phyloP scores from a whole-genome alignment of 2,113 vertebrate species.

The Corvus hawaiiensis region DNA sequence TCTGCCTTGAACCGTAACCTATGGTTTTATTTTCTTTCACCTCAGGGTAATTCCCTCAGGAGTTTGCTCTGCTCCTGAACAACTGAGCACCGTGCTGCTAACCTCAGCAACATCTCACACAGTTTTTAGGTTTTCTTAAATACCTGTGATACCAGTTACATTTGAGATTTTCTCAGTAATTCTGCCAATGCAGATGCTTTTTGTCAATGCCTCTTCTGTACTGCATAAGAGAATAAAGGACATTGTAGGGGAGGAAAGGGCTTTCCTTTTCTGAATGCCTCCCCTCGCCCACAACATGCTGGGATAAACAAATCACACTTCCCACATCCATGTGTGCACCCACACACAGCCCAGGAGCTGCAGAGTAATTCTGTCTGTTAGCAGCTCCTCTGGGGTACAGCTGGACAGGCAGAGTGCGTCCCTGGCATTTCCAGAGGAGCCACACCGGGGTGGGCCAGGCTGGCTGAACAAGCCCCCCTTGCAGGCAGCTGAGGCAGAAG shows the following conservation, averaged over 20 bases:
- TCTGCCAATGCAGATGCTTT: not conserved
- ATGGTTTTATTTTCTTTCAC: conserved; percentile 11
- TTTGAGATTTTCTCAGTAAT: not conserved
- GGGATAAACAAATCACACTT: not conserved
- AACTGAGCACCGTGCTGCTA: not conserved
- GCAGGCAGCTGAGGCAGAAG: not conserved
- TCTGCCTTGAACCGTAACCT: conserved; percentile 9
- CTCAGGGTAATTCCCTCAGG: not conserved
- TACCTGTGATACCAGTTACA: not conserved
- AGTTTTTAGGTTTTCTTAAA: not conserved
- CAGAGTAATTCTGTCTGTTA: not conserved
- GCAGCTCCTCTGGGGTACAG: not conserved
- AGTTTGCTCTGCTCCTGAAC: not conserved
- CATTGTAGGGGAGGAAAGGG: not conserved
- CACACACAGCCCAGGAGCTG: not conserved
- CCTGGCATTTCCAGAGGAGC: not conserved
- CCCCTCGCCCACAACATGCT: rapidly evolving
- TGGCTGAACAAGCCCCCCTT: not conserved
- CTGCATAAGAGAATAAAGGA: not conserved
- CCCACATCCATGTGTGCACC: not conserved
- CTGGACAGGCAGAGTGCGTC: not conserved
- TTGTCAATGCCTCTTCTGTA: not conserved
- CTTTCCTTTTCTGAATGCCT: not conserved
- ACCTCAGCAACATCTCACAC: not conserved
- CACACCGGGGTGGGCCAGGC: not conserved